These are phyloP conservation scores for Nycticorax nycticorax DNA, from an alignment of 2,113 vertebrate species.

Conservation along the genomic window DNA sequence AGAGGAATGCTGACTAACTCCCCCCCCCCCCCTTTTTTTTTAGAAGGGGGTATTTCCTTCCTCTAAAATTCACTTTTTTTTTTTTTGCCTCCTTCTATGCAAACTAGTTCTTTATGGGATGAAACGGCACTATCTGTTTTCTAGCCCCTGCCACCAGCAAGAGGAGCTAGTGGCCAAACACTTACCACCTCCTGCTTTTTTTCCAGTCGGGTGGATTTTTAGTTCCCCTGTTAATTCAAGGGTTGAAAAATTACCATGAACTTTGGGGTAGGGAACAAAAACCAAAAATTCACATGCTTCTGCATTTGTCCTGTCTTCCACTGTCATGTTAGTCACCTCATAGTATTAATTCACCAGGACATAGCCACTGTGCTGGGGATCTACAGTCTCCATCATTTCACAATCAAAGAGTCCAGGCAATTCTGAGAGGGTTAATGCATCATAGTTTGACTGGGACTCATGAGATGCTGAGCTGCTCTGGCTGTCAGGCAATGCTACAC, in stretches of 20 bases:
- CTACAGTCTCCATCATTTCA: constrained; percentile 98
- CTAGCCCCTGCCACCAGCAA: neutral
- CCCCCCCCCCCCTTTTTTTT: accelerated
- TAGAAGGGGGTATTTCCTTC: neutral
- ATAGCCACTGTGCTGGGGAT: constrained; percentile 90
- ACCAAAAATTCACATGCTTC: constrained; percentile 49
- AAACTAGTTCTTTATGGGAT: neutral
- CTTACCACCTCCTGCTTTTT: neutral
- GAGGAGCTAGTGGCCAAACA: neutral
- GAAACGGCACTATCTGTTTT: neutral
- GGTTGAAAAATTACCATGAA: constrained; percentile 62
- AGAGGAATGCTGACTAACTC: neutral
- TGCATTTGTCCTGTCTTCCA: neutral
- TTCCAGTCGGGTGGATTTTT: constrained; percentile 24
- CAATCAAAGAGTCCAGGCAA: constrained; percentile 87
- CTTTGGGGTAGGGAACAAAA: constrained; percentile 38
- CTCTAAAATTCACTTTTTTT: neutral
- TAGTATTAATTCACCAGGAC: constrained; percentile 90
- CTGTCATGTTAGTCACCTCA: neutral
- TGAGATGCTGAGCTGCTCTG: constrained; percentile 48
- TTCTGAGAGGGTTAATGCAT: constrained; percentile 78
- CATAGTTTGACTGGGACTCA: constrained; percentile 67
- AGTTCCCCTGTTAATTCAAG: constrained; percentile 28
- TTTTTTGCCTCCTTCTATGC: neutral
- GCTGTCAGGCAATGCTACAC: neutral